Conservation (phyloP, 2,113 vertebrate species). For the Colossoma macropomum region DNA sequence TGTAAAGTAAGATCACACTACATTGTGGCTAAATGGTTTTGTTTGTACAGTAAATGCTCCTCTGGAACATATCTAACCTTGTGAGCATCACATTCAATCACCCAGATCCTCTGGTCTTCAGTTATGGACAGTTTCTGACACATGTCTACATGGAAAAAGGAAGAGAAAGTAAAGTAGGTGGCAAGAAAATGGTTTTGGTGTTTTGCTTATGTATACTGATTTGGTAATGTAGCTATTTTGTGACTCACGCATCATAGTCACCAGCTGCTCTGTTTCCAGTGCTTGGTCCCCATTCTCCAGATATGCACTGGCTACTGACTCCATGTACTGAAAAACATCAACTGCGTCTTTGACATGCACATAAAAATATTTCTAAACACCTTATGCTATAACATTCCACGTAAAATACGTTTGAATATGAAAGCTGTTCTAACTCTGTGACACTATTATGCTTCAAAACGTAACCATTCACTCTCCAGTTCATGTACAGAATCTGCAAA, state of each 20-base stretch:
- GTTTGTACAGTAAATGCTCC: too few species aligned
- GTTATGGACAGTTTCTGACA: slow-evolving; percentile 86
- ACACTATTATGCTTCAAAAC: too few species aligned
- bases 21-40: too few species aligned
- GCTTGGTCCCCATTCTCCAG: slow-evolving; percentile 76
- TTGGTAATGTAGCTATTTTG: neutral
- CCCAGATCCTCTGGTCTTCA: slow-evolving; percentile 81
- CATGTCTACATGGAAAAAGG: slow-evolving; percentile 75
- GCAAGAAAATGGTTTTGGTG: neutral
- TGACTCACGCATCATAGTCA: slow-evolving; percentile 87
- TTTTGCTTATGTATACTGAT: neutral
- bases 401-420: neutral
- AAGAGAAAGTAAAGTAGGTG: neutral
- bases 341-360: neutral
- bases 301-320: slow-evolving; percentile 76
- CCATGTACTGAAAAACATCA: slow-evolving; percentile 76
- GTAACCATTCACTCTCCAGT: too few species aligned
- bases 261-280: slow-evolving; percentile 80
- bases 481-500: too few species aligned
- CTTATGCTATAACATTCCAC: neutral
- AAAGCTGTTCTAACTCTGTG: too few species aligned
- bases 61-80: slow-evolving; percentile 67
- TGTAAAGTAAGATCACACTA: too few species aligned
- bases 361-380: neutral
- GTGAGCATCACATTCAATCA: slow-evolving; percentile 82